Percentiles rank a stretch among this genome's conserved stretches.
Conservation (phyloP, 2,888 invertebrate species). For the Platyscelio sp. region DNA sequence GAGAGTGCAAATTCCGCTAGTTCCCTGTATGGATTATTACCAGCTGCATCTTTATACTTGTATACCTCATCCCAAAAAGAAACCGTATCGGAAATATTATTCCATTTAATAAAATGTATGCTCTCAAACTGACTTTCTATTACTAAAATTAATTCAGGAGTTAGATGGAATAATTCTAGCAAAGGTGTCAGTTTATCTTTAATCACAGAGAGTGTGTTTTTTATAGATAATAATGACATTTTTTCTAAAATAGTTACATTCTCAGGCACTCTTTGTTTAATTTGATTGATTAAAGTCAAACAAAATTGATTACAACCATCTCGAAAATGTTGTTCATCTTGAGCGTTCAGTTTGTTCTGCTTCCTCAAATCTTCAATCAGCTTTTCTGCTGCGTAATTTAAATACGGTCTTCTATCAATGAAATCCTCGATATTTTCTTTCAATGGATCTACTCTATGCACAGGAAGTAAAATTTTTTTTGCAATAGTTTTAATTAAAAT, state of each 20-base stretch:
- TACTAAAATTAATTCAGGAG: not conserved
- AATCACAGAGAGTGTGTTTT: not conserved
- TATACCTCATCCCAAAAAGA: slow-evolving; percentile 54
- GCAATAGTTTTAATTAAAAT: not conserved
- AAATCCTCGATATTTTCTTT: not conserved
- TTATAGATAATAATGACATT: not conserved
- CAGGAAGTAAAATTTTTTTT: slow-evolving; percentile 10
- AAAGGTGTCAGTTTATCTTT: slow-evolving; percentile 1
- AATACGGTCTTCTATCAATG: not conserved
- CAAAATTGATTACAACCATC: not conserved
- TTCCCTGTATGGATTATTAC: slow-evolving; percentile 25
- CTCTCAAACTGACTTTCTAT: slow-evolving; percentile 11
- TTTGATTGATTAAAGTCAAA: not conserved
- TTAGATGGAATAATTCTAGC: not conserved
- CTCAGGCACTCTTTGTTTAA: slow-evolving; percentile 6
- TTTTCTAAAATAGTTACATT: not conserved
- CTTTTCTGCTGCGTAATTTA: slow-evolving; percentile 13
- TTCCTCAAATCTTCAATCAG: not conserved
- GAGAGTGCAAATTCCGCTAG: slow-evolving; percentile 20
- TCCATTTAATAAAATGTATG: not conserved
- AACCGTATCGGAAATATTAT: slow-evolving; percentile 23
- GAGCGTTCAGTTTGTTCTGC: not conserved
- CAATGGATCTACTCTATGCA: not conserved
- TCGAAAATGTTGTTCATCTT: slow-evolving; percentile 4
- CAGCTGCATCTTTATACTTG: slow-evolving; percentile 25